phyloP scores from a whole-genome alignment of 2,888 invertebrate genomes.

The Chymomyza procnemis region DNA sequence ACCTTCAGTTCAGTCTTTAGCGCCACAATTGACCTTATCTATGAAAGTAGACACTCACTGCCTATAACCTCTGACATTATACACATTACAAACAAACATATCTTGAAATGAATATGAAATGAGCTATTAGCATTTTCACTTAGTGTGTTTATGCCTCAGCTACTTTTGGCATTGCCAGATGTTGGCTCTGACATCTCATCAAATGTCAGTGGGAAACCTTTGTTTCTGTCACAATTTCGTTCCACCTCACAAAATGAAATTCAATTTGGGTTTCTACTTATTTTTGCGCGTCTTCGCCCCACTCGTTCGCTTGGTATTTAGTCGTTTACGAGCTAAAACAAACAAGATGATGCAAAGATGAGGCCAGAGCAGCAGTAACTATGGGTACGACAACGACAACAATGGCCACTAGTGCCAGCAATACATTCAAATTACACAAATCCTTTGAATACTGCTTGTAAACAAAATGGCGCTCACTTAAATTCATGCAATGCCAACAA shows the following conservation, averaged over 20 bases:
- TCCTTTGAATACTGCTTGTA: constrained; percentile 44
- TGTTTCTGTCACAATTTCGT: constrained; percentile 26
- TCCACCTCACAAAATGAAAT: constrained; percentile 3
- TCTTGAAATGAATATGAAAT: background rate
- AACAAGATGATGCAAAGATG: constrained; percentile 16
- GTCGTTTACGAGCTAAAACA: constrained; percentile 10
- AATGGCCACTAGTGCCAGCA: constrained; percentile 26
- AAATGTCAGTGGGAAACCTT: constrained; percentile 8
- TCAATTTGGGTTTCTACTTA: background rate
- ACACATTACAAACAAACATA: background rate
- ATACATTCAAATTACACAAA: constrained; percentile 46
- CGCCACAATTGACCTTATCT: background rate
- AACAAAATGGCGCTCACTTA: constrained; percentile 45
- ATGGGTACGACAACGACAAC: constrained; percentile 18
- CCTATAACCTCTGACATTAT: background rate
- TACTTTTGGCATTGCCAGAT: background rate
- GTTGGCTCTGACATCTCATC: background rate
- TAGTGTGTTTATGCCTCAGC: background rate
- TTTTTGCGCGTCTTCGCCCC: background rate
- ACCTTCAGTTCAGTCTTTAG: background rate
- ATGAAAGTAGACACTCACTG: too few species aligned
- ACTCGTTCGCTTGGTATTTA: constrained; percentile 14
- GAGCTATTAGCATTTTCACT: background rate
- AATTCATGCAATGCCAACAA: constrained; percentile 11
- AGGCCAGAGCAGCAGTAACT: constrained; percentile 8